Percentiles rank a stretch among this genome's conserved stretches.
phyloP scores from a whole-genome alignment of 2,888 invertebrate species.

The Bembecia ichneumoniformis region DNA sequence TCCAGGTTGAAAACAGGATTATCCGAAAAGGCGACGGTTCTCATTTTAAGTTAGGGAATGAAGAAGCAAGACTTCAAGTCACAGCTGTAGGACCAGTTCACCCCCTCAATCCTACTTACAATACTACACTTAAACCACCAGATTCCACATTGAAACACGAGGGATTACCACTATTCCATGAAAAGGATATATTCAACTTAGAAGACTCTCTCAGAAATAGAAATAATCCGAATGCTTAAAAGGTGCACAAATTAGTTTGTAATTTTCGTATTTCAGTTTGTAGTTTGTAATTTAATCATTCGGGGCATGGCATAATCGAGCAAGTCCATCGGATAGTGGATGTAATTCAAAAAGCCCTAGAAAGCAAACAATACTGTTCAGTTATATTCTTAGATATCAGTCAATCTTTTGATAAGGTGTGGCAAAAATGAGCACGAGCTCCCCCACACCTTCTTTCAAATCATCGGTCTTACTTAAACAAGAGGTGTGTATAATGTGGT shows the following conservation, averaged over 20 bases:
- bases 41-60: not conserved
- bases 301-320: too few relatives aligned
- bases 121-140: not conserved
- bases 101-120: not conserved
- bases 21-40: not conserved
- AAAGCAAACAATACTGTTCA: too few relatives aligned
- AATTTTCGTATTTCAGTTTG: not conserved
- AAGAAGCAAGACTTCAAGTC: not conserved
- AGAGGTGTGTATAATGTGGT: too few relatives aligned
- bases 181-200: not conserved
- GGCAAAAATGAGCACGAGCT: too few relatives aligned
- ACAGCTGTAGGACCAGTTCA: not conserved
- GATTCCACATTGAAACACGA: not conserved
- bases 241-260: not conserved
- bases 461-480: too few relatives aligned
- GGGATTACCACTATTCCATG: conserved; percentile 1
- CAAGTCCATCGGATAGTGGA: too few relatives aligned
- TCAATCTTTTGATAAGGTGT: too few relatives aligned
- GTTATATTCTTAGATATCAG: too few relatives aligned
- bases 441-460: too few relatives aligned
- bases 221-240: not conserved
- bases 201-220: not conserved
- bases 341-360: too few relatives aligned
- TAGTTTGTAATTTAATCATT: too few relatives aligned
- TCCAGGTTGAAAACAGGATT: not conserved